Conservation (phyloP, 2,888 invertebrate species). For the Acleris laterana region DNA sequence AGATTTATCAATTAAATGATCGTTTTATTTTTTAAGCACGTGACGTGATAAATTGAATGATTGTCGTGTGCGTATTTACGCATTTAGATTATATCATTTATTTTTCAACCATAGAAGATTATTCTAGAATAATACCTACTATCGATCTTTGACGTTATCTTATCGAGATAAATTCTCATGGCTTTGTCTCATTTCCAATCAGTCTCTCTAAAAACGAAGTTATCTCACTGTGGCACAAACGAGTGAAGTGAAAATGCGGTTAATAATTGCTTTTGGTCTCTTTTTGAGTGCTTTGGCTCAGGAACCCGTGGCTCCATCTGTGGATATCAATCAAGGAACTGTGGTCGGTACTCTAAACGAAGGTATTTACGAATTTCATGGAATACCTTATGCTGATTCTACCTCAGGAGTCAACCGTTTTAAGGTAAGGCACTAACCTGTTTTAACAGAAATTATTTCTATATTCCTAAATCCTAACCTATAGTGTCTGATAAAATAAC, state of each 20-base stretch:
- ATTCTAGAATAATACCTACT: constrained; percentile 1
- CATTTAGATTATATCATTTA: constrained; percentile 5
- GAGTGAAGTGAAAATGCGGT: constrained; percentile 19
- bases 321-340: constrained; percentile 60
- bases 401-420: constrained; percentile 70
- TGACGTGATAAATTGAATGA: neutral
- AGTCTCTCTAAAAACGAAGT: constrained; percentile 11
- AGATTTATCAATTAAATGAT: neutral
- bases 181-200: constrained; percentile 23
- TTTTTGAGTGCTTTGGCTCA: constrained; percentile 19
- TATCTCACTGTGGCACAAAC: constrained; percentile 11
- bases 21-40: neutral
- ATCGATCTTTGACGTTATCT: constrained; percentile 27
- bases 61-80: constrained; percentile 1
- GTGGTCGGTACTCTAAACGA: constrained; percentile 57
- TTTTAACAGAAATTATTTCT: too few species aligned
- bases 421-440: constrained; percentile 56
- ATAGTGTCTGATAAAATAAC: too few species aligned
- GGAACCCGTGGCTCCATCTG: constrained; percentile 44
- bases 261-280: constrained; percentile 17
- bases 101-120: neutral
- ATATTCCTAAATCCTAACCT: too few species aligned
- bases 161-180: constrained; percentile 24
- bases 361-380: constrained; percentile 64
- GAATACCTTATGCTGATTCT: constrained; percentile 74